Evolutionary conservation across 92 coral and sea anemone genomes (phyloP).

Genomic region (Epizoanthus rinbou): DNA sequence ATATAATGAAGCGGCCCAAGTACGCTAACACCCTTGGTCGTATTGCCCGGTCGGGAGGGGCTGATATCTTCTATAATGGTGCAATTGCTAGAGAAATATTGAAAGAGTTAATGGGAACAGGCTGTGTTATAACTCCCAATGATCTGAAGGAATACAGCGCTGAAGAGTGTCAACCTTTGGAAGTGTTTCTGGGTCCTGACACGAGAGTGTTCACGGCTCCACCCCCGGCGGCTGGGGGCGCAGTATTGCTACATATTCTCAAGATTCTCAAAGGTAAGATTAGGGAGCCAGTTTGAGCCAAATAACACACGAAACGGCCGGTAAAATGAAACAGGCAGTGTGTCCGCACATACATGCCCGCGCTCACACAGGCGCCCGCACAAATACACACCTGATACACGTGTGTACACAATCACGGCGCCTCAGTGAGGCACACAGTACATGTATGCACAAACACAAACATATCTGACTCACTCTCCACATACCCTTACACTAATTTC

Average conservation of each 20-base stretch:
- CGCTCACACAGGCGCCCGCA: too few relatives aligned
- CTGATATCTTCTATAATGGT: constrained; percentile 71
- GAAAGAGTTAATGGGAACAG: constrained; percentile 60
- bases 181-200: constrained; percentile 55
- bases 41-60: constrained; percentile 65
- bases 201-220: constrained; percentile 64
- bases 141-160: constrained; percentile 68
- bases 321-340: too few relatives aligned
- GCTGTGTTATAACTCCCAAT: constrained; percentile 52
- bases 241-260: constrained; percentile 58
- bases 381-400: too few relatives aligned
- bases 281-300: too few relatives aligned
- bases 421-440: too few relatives aligned
- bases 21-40: constrained; percentile 64
- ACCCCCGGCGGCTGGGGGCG: constrained; percentile 84
- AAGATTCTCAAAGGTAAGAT: constrained; percentile 68
- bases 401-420: too few relatives aligned
- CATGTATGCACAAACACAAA: too few relatives aligned
- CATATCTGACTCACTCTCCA: too few relatives aligned
- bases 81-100: constrained; percentile 52
- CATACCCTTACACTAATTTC: too few relatives aligned
- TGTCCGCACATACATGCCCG: too few relatives aligned
- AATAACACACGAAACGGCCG: too few relatives aligned
- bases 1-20: constrained; percentile 53
- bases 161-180: constrained; percentile 49